Evolutionary conservation across 2,888 invertebrate species (phyloP).

Genomic region (Zaprionus obscuricornis): DNA sequence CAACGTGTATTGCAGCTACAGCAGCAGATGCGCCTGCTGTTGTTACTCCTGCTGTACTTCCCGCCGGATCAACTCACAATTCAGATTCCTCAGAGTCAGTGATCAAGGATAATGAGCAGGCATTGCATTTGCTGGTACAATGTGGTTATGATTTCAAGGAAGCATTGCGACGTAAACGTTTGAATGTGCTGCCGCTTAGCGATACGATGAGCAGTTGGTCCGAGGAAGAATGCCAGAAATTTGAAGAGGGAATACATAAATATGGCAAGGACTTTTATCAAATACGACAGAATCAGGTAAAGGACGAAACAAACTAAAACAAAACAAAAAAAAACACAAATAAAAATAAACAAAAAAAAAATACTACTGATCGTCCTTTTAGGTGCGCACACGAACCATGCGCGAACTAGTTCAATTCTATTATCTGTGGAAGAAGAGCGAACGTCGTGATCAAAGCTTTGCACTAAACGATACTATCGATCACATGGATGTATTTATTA

Average conservation of each 20-base stretch:
- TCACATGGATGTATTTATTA: constrained; percentile 82
- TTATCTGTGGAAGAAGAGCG: constrained; percentile 99
- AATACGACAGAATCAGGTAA: constrained; percentile 95
- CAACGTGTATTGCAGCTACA: background rate
- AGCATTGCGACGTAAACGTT: constrained; percentile 91
- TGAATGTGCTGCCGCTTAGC: constrained; percentile 88
- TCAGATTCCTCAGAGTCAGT: constrained; percentile 56
- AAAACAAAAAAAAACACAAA: background rate
- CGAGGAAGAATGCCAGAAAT: constrained; percentile 98
- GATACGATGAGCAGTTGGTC: constrained; percentile 96
- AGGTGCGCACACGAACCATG: constrained; percentile 94
- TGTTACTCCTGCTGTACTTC: background rate
- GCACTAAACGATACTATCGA: constrained; percentile 81
- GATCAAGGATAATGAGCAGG: constrained; percentile 91
- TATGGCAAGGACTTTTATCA: constrained; percentile 98
- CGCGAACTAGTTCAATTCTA: constrained; percentile 98
- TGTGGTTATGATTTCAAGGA: constrained; percentile 98
- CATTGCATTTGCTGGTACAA: constrained; percentile 94
- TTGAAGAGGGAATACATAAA: constrained; percentile 96
- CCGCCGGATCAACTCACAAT: no score
- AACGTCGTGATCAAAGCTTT: constrained; percentile 90
- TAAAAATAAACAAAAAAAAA: constrained; percentile 5
- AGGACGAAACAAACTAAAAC: constrained; percentile 9
- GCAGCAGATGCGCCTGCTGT: background rate
- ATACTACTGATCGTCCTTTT: constrained; percentile 35